Evolutionary conservation across 2,797 vertebrate species (phyloP).

Genomic region (Typhlichthys subterraneus): DNA sequence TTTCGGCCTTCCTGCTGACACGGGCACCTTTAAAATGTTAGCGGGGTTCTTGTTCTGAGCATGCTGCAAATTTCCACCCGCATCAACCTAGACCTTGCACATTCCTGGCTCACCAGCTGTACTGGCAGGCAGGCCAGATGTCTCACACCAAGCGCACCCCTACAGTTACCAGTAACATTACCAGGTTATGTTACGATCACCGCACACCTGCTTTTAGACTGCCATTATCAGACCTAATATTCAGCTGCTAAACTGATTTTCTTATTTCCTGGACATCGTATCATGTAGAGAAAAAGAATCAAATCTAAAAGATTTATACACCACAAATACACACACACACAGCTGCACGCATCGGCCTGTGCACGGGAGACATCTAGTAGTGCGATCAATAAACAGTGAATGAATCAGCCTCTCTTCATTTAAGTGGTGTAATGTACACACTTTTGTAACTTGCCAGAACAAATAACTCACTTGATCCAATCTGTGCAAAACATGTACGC

Average conservation of each 20-base stretch:
- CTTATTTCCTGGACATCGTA: no score
- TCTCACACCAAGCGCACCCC: constrained; percentile 16
- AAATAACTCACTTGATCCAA: no score
- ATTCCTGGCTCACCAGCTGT: constrained; percentile 57
- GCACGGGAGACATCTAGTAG: constrained; percentile 8
- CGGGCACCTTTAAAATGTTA: constrained; percentile 60
- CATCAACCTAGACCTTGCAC: constrained; percentile 54
- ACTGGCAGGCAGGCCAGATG: constrained; percentile 64
- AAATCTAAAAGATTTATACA: no score
- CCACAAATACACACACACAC: no score
- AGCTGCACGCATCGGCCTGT: not conserved
- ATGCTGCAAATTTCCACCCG: constrained; percentile 61
- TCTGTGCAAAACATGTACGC: no score
- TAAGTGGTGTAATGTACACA: constrained; percentile 9
- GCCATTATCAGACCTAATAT: no score
- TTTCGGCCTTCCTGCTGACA: constrained; percentile 61
- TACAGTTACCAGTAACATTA: not conserved
- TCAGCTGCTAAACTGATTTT: no score
- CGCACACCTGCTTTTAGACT: constrained; percentile 2
- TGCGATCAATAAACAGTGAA: constrained; percentile 28
- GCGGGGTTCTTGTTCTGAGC: constrained; percentile 60
- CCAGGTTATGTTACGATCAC: not conserved
- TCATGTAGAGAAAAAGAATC: no score
- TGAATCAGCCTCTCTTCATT: constrained; percentile 31
- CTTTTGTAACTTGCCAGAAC: not conserved